phyloP scores from a whole-genome alignment of 2,113 vertebrate species.

The Columba janthina region DNA sequence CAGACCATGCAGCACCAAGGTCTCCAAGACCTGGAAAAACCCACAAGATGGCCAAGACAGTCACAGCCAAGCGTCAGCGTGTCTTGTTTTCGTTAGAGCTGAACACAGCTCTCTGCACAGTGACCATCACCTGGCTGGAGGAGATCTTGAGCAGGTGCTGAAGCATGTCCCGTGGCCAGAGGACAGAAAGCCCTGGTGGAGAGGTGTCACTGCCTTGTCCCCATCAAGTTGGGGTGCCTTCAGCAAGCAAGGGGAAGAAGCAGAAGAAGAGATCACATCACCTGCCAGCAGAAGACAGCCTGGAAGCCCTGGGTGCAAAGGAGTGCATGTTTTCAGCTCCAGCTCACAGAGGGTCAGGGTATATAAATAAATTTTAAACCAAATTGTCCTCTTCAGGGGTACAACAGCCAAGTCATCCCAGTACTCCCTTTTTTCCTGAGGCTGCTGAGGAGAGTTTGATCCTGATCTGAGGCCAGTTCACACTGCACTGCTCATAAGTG shows the following conservation, averaged over 20 bases:
- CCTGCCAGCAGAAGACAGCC: neutral
- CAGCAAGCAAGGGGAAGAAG: neutral
- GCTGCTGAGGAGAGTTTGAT: neutral
- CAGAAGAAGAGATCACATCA: neutral
- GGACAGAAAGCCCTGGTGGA: neutral
- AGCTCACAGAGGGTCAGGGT: neutral
- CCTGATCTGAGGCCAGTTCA: neutral
- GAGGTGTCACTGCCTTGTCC: neutral
- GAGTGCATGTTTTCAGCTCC: neutral
- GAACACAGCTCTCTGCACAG: neutral
- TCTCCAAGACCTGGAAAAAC: neutral
- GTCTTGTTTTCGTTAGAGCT: neutral
- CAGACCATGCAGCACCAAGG: neutral
- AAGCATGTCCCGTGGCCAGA: fast-evolving
- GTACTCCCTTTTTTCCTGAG: neutral
- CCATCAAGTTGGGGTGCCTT: neutral
- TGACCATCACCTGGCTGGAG: neutral
- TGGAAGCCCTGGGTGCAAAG: neutral
- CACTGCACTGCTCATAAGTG: neutral
- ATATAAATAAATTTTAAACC: neutral
- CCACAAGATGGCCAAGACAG: neutral
- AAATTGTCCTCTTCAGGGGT: neutral
- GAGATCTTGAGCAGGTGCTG: neutral
- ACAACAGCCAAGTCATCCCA: neutral
- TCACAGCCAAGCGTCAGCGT: neutral